Evolutionary conservation across 1,140 invertebrate species (phyloP).

Genomic region (Conus ventricosus): DNA sequence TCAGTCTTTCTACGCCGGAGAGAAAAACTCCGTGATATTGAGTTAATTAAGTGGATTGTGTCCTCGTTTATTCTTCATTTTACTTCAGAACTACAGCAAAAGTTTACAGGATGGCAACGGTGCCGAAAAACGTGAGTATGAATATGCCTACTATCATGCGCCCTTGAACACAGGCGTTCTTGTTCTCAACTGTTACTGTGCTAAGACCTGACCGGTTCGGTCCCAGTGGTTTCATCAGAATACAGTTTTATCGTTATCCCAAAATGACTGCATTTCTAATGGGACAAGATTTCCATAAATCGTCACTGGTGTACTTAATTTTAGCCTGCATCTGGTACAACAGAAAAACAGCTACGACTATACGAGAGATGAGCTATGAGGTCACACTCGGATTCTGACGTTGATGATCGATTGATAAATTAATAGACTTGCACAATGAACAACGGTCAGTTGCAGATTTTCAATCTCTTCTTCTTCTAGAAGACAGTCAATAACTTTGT

Average conservation of each 20-base stretch:
- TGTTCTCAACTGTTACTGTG: neutral
- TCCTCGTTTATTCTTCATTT: neutral
- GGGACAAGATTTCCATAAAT: too few species aligned
- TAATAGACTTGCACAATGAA: too few species aligned
- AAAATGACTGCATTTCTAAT: neutral
- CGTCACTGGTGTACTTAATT: too few species aligned
- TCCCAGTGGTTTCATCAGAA: neutral
- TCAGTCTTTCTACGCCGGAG: neutral
- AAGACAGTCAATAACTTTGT: too few species aligned
- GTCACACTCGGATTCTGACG: too few species aligned
- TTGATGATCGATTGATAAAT: too few species aligned
- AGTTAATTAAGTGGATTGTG: neutral
- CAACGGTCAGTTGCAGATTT: too few species aligned
- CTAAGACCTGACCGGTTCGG: slow-evolving; percentile 4
- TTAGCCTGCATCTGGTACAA: too few species aligned
- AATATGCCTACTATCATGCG: neutral
- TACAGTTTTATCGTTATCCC: neutral
- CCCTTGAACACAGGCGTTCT: neutral
- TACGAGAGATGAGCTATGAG: too few species aligned
- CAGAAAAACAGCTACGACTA: too few species aligned
- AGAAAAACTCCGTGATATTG: neutral
- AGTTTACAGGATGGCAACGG: slow-evolving; percentile 25
- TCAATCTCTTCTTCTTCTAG: too few species aligned
- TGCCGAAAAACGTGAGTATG: slow-evolving; percentile 44
- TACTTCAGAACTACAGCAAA: neutral